Evolutionary conservation across 2,888 invertebrate species (phyloP), one percentile per base, ranked within the genome.

Genomic region (Drosophila koepferae): DNA sequence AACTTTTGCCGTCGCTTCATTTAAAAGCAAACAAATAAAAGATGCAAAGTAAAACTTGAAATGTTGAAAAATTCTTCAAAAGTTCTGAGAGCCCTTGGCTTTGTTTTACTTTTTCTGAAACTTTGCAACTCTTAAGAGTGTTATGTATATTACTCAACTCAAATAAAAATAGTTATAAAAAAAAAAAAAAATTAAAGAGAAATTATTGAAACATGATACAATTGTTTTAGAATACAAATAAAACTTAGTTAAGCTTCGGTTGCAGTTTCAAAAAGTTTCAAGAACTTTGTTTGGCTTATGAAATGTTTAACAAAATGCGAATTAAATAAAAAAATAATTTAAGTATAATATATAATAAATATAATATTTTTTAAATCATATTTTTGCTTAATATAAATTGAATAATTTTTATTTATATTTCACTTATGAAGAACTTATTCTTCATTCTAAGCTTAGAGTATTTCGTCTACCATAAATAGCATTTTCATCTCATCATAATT

Each of bases 401-500:
- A 28, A 28, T 28, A 1, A 28, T 5, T 10, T 3, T 43, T 10
- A 18, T 1, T 31, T 6, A 9, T 34, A 31, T 34, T 34, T 7
- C 10, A 0, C 10, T 31, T 6, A 10, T 4, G 2, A 8, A 53
- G 34, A 34, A 0, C 34, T 28, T 9, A 53, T 2, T 38, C 2
- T 10, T 38, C 6, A 2, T 9, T 3, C 3, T 1, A 8, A 40
- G 16, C n/a, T 34, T 38, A 55, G 58, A 20, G 74, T 59, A 74
- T 68, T 16, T 23, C 18, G 7, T 10, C 8, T n/a, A 40, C 9
- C 2, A 43, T 14, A 10, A 34, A 41, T 38, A 23, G 2, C n/a
- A 18, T 9, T 38, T 58, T 61, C 48, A 23, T 31, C 46, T 34
- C 36, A 12, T 43, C 41, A 40, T 49, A 46, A 48, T 61, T 64